A percentile compares a stretch with the other conserved stretches of the same genome.
Evolutionary conservation across 2,888 invertebrate genomes (phyloP).

Genomic region (Willowsia nigromaculata): DNA sequence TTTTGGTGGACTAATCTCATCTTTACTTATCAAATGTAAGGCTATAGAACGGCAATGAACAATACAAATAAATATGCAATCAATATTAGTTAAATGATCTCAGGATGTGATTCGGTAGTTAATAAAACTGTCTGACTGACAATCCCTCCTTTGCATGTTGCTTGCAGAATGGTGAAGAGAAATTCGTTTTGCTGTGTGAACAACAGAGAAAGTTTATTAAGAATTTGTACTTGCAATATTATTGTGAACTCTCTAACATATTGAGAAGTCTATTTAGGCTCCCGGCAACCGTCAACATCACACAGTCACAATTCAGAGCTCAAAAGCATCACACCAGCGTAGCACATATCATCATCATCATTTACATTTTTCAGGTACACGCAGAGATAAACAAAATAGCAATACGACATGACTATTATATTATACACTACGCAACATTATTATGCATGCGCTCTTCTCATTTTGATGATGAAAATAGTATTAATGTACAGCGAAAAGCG

Average conservation of each 20-base stretch:
- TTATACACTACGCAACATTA: background rate
- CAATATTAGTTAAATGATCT: background rate
- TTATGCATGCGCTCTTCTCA: background rate
- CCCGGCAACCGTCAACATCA: slow-evolving; percentile 70
- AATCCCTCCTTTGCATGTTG: slow-evolving; percentile 27
- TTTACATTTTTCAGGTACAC: slow-evolving; percentile 32
- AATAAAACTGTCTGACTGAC: background rate
- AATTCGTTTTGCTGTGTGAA: background rate
- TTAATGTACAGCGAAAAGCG: background rate
- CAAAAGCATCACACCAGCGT: slow-evolving; percentile 40
- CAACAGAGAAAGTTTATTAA: slow-evolving; percentile 31
- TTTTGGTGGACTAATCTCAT: background rate
- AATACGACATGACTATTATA: background rate
- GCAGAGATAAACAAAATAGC: background rate
- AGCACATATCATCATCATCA: slow-evolving; percentile 32
- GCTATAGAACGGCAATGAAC: slow-evolving; percentile 4
- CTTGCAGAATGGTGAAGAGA: slow-evolving; percentile 3
- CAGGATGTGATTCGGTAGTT: background rate
- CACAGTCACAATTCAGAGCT: slow-evolving; percentile 55
- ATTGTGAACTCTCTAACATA: slow-evolving; percentile 37
- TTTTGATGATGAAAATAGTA: slow-evolving; percentile 15
- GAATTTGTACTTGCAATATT: background rate
- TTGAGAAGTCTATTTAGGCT: slow-evolving; percentile 53
- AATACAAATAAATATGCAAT: too few species aligned
- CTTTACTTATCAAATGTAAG: background rate